Percentiles rank a stretch among this genome's conserved stretches.
Conservation (phyloP, 2,888 invertebrate species). For the Archips xylosteana region DNA sequence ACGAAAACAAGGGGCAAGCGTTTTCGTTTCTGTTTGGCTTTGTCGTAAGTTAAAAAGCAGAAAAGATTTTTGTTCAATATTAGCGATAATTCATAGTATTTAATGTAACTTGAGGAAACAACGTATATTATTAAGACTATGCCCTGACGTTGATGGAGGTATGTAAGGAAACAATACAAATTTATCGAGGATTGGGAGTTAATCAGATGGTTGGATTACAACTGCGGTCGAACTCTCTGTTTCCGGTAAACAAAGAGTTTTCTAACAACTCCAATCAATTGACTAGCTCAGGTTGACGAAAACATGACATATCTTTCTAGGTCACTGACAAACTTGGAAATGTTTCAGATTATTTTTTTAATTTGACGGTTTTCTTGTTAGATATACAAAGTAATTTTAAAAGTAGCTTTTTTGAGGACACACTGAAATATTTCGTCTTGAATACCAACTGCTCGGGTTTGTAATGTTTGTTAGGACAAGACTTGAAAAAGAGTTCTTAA, state of each 20-base stretch:
- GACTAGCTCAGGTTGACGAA: neutral
- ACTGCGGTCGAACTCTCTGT: neutral
- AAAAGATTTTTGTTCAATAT: too few relatives aligned
- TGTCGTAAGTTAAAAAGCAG: neutral
- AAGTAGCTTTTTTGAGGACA: too few relatives aligned
- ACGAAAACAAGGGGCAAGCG: slow-evolving; percentile 7
- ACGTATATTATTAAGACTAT: neutral
- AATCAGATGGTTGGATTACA: neutral
- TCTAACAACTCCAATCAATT: too few relatives aligned
- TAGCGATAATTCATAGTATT: neutral
- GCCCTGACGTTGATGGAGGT: neutral
- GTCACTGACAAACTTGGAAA: too few relatives aligned
- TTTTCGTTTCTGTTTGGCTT: neutral
- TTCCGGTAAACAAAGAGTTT: neutral
- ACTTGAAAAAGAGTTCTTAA: too few relatives aligned
- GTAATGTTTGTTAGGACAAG: too few relatives aligned
- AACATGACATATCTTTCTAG: neutral
- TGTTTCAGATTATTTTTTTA: too few relatives aligned
- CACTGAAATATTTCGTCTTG: too few relatives aligned
- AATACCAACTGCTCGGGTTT: too few relatives aligned
- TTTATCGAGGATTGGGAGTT: neutral
- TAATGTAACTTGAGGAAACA: neutral
- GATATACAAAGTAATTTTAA: too few relatives aligned
- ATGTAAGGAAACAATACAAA: neutral
- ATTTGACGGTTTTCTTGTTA: too few relatives aligned